These are phyloP conservation scores for Ephestia elutella DNA, from an alignment of 1,140 invertebrate species.

Conservation along the genomic window DNA sequence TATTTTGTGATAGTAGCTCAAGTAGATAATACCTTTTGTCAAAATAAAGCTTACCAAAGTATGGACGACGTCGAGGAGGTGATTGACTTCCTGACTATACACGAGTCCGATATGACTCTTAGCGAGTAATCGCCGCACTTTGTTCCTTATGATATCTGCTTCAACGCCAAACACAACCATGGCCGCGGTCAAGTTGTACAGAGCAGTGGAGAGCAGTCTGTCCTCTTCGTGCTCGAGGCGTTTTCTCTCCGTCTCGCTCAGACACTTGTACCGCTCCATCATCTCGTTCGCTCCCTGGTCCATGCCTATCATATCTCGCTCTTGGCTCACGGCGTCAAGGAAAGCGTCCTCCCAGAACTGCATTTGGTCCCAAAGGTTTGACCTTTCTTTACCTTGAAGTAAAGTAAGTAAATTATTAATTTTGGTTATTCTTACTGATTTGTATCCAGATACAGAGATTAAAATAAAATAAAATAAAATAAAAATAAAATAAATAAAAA, in stretches of 20 bases:
- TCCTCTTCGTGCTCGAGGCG: conserved; percentile 99
- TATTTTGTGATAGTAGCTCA: too few relatives aligned
- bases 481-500: not conserved
- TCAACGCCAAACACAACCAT: conserved; percentile 95
- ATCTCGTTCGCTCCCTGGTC: conserved; percentile 99
- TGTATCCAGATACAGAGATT: too few relatives aligned
- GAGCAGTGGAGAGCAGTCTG: conserved; percentile 92
- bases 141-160: conserved; percentile 90
- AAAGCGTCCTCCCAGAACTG: conserved; percentile 99
- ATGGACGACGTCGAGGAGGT: conserved; percentile 95
- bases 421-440: too few relatives aligned
- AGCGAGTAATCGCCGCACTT: conserved; percentile 94
- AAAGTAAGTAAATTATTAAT: not conserved
- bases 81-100: conserved; percentile 98
- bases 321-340: conserved; percentile 98
- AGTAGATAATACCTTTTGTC: too few relatives aligned
- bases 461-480: not conserved
- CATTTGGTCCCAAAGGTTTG: conserved; percentile 98
- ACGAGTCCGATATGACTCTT: conserved; percentile 99
- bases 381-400: conserved; percentile 76
- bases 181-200: conserved; percentile 97
- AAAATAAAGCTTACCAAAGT: conserved; percentile 84
- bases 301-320: conserved; percentile 99
- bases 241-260: conserved; percentile 96
- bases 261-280: conserved; percentile 97